These are phyloP conservation scores for rabbit (Oryctolagus cuniculus) DNA, from an alignment of 2,113 vertebrate genomes.

Conservation along the genomic window DNA sequence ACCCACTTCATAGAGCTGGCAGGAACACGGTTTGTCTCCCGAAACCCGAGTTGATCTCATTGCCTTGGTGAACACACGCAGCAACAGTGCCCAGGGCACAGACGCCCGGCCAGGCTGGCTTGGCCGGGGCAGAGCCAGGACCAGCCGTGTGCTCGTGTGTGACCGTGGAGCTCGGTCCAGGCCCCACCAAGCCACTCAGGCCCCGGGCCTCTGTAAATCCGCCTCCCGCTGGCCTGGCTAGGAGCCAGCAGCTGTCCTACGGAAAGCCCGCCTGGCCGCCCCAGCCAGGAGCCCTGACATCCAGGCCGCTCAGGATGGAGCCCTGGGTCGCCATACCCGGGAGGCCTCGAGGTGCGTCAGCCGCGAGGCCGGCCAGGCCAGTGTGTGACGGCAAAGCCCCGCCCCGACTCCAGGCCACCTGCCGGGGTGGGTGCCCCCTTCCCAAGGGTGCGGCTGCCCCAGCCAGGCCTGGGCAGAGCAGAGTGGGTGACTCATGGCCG, in stretches of 20 bases:
- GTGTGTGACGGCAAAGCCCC: background rate
- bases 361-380: background rate
- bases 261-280: fast-evolving
- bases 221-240: background rate
- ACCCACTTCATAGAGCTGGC: fast-evolving
- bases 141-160: fast-evolving
- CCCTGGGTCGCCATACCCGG: too few relatives aligned
- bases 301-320: background rate
- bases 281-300: background rate
- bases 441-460: background rate
- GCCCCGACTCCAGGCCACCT: background rate
- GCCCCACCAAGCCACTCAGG: background rate
- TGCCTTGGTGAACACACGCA: background rate
- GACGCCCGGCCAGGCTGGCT: background rate
- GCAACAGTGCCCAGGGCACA: background rate
- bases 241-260: background rate
- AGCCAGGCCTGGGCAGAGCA: too few relatives aligned
- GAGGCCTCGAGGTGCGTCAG: background rate
- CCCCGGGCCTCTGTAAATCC: background rate
- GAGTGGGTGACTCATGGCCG: background rate
- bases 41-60: background rate
- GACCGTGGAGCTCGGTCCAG: background rate
- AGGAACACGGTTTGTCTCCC: background rate
- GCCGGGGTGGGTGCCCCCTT: background rate
- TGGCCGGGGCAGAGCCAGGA: background rate